Percentiles rank a stretch among this genome's conserved stretches.
These are phyloP conservation scores for Sinella curviseta DNA, from an alignment of 1,140 invertebrate genomes.

Conservation along the genomic window DNA sequence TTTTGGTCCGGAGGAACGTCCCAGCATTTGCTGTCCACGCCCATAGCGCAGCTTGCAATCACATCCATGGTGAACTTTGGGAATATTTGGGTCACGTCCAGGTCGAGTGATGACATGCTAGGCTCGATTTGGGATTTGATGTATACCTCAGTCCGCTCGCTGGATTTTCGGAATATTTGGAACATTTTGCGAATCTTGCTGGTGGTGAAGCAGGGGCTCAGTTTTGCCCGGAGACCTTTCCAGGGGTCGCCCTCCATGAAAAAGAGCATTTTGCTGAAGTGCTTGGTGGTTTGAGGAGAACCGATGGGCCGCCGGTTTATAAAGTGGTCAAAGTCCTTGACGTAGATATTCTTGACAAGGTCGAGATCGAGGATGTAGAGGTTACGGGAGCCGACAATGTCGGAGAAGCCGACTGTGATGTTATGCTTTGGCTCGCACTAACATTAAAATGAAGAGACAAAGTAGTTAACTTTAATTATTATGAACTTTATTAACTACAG, in stretches of 20 bases:
- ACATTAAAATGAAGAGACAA: too few relatives aligned
- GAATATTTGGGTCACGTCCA: slow-evolving; percentile 17
- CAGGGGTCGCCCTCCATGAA: slow-evolving; percentile 47
- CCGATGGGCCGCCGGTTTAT: slow-evolving; percentile 46
- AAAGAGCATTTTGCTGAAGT: slow-evolving; percentile 53
- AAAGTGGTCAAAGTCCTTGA: slow-evolving; percentile 53
- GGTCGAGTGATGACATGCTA: neutral
- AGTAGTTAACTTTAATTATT: too few relatives aligned
- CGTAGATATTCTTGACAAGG: slow-evolving; percentile 49
- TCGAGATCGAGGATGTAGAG: slow-evolving; percentile 45
- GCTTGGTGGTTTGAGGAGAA: neutral
- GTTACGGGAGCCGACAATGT: neutral
- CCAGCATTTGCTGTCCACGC: neutral
- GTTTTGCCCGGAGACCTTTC: slow-evolving; percentile 44
- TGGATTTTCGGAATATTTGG: slow-evolving; percentile 15
- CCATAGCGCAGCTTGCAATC: slow-evolving; percentile 35
- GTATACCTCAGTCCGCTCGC: neutral
- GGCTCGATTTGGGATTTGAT: neutral
- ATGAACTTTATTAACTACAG: too few relatives aligned
- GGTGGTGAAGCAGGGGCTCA: slow-evolving; percentile 58
- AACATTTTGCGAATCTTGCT: slow-evolving; percentile 55
- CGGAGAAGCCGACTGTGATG: neutral
- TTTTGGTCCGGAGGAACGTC: neutral
- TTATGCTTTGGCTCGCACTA: too few relatives aligned
- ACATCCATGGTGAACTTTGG: slow-evolving; percentile 36